Base-by-base conservation (phyloP, 2,113 vertebrate genomes). In the Aphyosemion australe region DNA sequence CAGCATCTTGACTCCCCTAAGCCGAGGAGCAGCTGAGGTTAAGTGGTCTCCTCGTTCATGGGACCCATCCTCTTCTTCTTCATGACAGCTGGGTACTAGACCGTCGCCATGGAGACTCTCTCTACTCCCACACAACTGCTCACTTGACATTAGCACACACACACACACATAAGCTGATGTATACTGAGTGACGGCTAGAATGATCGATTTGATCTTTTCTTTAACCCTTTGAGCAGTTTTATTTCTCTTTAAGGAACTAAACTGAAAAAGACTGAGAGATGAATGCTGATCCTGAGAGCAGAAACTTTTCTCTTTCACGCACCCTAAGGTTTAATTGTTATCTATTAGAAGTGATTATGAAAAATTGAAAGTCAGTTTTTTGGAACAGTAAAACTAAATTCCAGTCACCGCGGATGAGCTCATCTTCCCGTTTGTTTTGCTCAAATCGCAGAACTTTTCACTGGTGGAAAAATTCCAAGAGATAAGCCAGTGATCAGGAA, bases 401-500 rank as follows among this genome's bases (percentile, higher is more conserved):
- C 74, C 84, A 79, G 67, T 90, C 73, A 79, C 72, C 78, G 76
- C 71, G 82, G 87, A 84, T 85, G 89, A 91, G 77, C 88, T 83
- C 74, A n/a, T 85, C 85, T 82, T 76, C 41, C 26, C 73, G 87
- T 92, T 92, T 90, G 88, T 91, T 89, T 90, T 90, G 81, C 76
- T 87, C 84, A 85, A 88, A 87, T 84, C 87, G 85, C 83, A 83
- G 78, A 89, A 91, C 84, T 89, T 85, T 84, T 74, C 81, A 67
- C 76, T 82, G 79, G 84, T 91, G 90, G 92, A 93, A 88, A 89
- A 85, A 88, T 91, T 91, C 90, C 90, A 90, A 86, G 84, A 90
- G 90, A 92, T 92, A 92, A 91, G 76, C 69, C 92, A 93, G 86
- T 92, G 92, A 93, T 92, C 92, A 91, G 91, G 91, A 92, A 92